Evolutionary conservation across 2,797 vertebrate species (phyloP).

Genomic region (Hippopotamyrus pictus): DNA sequence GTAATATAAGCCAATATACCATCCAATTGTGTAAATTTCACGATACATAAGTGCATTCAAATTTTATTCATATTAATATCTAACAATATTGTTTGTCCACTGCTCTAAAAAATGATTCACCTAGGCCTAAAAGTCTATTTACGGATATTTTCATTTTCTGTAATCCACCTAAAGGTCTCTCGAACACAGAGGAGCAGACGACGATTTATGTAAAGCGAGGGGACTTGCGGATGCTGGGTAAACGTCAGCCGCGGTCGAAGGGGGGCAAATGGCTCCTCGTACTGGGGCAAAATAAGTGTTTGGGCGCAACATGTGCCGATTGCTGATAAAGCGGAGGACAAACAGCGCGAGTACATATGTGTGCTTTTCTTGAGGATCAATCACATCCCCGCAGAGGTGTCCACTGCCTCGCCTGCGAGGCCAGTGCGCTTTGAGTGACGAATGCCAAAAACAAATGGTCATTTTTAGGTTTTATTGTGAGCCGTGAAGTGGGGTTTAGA

Average conservation of each 20-base stretch:
- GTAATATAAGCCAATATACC: background rate
- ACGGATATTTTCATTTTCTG: background rate
- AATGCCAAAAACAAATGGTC: background rate
- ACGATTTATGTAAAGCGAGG: background rate
- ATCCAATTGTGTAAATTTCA: background rate
- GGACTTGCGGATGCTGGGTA: background rate
- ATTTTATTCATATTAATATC: background rate
- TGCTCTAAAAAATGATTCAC: background rate
- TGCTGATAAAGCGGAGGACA: slow-evolving; percentile 43
- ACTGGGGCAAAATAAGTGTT: slow-evolving; percentile 42
- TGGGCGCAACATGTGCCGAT: slow-evolving; percentile 46
- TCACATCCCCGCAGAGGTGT: background rate
- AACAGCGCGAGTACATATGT: slow-evolving; percentile 6
- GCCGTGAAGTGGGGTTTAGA: background rate
- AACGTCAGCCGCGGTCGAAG: slow-evolving; percentile 7
- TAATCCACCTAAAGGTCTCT: background rate
- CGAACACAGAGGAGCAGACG: background rate
- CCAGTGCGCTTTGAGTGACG: background rate
- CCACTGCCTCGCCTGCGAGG: background rate
- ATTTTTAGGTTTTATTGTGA: background rate
- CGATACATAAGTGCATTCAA: background rate
- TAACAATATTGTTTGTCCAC: background rate
- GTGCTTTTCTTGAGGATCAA: slow-evolving; percentile 13
- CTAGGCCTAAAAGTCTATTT: background rate
- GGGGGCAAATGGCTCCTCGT: slow-evolving; percentile 5